Evolutionary conservation across 2,113 vertebrate species (phyloP), one percentile per base, ranked within the genome.

Genomic region (Heterotilapia buettikoferi): DNA sequence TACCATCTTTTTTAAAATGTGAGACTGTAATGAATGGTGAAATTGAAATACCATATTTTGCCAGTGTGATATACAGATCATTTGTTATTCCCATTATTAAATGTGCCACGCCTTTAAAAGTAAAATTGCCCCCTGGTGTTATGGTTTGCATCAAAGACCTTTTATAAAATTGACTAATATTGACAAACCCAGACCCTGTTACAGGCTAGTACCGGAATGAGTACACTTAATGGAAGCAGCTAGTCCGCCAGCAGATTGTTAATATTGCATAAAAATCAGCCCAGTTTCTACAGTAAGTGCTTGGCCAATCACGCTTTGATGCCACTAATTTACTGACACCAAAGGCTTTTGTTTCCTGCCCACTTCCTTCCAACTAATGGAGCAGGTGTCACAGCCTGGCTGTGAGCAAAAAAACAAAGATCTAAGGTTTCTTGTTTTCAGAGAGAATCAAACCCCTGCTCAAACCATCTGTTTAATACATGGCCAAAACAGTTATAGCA

Each of bases 191-290:
- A 95, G 97, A 97, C 97, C 97, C 97, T 97, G 96, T 97, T 97
- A 98, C 98, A 97, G 98, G 98, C 99, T 98, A 98, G 97, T 97
- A 97, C 97, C 97, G 97, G 97, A 98, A 98, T 97, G 96, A 97
- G 66, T 92, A 84, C 92, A 97, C 97, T 98, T 98, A 98, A 98
- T 98, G 97, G 97, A 96, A 96, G 96, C 97, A 97, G 96, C 21
- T 43, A 43, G 66, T 43, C 66, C 0, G 1, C 38, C n/a, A 71
- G n/a, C 21, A 73, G 66, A 16, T 73, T 45, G 21, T 45, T 73
- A 45, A 38, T 3, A 43, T 4, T 45, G 13, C 3, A 5, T 45
- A 73, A 26, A 26, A 10, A 24, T 71, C 12, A 26, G 40, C 21
- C 21, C 66, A 1, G 3, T 45, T 73, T 45, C 13, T 73, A 6